Evolutionary conservation across 2,113 vertebrate species (phyloP).

Genomic region (Chroicocephalus ridibundus): DNA sequence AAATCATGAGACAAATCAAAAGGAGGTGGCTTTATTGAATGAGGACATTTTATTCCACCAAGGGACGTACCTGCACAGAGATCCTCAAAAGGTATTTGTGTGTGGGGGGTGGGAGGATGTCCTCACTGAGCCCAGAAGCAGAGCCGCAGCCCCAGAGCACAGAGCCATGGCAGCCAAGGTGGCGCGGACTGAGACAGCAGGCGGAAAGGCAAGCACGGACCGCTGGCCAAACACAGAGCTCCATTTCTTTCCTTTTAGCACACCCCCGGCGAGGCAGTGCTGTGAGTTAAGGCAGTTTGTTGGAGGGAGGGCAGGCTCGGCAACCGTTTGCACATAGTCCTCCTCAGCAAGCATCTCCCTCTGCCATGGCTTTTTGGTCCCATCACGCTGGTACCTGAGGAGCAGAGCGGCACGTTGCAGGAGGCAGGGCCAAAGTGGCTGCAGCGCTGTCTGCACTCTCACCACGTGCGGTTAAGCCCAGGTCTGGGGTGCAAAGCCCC

Average conservation of each 20-base stretch:
- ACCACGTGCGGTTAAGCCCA: background rate
- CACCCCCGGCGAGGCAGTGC: background rate
- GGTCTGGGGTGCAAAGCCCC: background rate
- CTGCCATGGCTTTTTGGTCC: background rate
- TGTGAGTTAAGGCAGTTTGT: background rate
- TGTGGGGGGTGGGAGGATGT: accelerated
- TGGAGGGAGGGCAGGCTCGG: background rate
- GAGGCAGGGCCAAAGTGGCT: background rate
- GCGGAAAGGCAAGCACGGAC: background rate
- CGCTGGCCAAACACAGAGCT: background rate
- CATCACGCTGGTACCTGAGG: accelerated
- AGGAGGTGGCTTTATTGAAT: background rate
- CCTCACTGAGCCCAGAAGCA: background rate
- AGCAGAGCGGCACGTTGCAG: background rate
- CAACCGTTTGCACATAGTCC: accelerated
- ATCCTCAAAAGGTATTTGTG: background rate
- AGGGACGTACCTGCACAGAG: background rate
- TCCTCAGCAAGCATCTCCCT: background rate
- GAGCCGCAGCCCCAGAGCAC: background rate
- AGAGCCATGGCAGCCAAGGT: background rate
- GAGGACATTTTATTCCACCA: background rate
- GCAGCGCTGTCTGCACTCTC: background rate
- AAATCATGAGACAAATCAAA: background rate
- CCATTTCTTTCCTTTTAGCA: background rate
- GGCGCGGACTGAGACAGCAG: background rate